A percentile compares a stretch with the other conserved stretches of the same genome.
These are phyloP conservation scores for Podotricha telesiphe DNA, from an alignment of 2,888 invertebrate species.

Conservation along the genomic window DNA sequence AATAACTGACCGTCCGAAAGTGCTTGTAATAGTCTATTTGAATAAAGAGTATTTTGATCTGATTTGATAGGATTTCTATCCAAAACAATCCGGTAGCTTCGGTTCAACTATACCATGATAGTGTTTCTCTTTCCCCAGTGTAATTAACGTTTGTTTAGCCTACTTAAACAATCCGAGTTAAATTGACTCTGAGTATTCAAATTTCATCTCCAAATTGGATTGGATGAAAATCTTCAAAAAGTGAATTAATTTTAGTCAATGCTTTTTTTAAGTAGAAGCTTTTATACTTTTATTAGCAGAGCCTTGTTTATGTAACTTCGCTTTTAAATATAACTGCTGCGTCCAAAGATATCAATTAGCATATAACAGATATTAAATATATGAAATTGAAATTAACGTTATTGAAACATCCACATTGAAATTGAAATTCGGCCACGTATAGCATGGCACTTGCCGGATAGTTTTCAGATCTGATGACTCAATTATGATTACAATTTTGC, in stretches of 20 bases:
- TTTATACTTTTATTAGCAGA: no score
- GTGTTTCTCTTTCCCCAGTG: background rate
- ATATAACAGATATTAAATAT: no score
- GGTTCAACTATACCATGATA: background rate
- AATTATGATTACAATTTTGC: background rate
- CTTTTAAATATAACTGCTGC: background rate
- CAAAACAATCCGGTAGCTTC: background rate
- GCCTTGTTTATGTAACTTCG: no score
- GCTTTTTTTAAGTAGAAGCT: background rate
- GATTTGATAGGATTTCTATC: background rate
- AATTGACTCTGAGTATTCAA: slow-evolving; percentile 1
- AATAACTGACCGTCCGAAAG: no score
- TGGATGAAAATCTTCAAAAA: background rate
- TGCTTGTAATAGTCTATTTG: no score
- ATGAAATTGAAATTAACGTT: no score
- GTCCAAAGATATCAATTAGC: background rate
- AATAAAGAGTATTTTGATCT: no score
- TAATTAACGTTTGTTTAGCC: background rate
- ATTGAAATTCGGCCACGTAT: background rate
- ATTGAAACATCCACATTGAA: background rate
- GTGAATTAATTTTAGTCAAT: slow-evolving; percentile 7
- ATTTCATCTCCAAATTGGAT: background rate
- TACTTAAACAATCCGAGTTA: background rate
- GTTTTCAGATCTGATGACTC: background rate
- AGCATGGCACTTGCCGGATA: background rate